phyloP scores from a whole-genome alignment of 1,140 invertebrate species.

The Thalassaphorura encarpata region DNA sequence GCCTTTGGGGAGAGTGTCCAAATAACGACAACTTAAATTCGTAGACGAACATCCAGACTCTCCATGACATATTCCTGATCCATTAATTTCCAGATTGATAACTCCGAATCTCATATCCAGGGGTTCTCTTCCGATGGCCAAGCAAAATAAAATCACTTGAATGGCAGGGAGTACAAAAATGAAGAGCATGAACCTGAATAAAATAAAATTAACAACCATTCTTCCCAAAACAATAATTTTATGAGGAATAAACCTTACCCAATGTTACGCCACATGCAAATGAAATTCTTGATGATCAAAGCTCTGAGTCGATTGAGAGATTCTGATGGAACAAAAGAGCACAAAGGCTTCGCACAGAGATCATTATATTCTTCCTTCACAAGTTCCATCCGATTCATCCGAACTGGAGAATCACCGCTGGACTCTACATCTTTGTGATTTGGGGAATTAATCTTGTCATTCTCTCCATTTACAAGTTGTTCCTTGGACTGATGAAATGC shows the following conservation, averaged over 20 bases:
- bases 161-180: constrained; percentile 83
- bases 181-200: constrained; percentile 71
- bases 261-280: constrained; percentile 85
- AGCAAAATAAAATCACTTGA: constrained; percentile 90
- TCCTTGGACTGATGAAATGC: constrained; percentile 80
- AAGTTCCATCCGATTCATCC: constrained; percentile 14
- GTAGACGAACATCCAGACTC: constrained; percentile 54
- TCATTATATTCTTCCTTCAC: constrained; percentile 40
- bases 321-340: constrained; percentile 18
- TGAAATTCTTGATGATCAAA: constrained; percentile 80
- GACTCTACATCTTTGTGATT: no score
- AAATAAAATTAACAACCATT: constrained; percentile 11
- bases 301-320: constrained; percentile 57
- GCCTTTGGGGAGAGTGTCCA: constrained; percentile 48
- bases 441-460: constrained; percentile 44
- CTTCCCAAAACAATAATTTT: neutral
- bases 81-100: constrained; percentile 68
- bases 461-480: constrained; percentile 5
- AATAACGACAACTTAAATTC: constrained; percentile 62
- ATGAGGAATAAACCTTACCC: constrained; percentile 48
- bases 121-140: constrained; percentile 85
- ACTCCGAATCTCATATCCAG: constrained; percentile 71
- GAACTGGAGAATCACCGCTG: neutral
- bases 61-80: constrained; percentile 41
- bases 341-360: constrained; percentile 50